phyloP scores from a whole-genome alignment of 2,113 vertebrate species.

The Solenodon paradoxus region DNA sequence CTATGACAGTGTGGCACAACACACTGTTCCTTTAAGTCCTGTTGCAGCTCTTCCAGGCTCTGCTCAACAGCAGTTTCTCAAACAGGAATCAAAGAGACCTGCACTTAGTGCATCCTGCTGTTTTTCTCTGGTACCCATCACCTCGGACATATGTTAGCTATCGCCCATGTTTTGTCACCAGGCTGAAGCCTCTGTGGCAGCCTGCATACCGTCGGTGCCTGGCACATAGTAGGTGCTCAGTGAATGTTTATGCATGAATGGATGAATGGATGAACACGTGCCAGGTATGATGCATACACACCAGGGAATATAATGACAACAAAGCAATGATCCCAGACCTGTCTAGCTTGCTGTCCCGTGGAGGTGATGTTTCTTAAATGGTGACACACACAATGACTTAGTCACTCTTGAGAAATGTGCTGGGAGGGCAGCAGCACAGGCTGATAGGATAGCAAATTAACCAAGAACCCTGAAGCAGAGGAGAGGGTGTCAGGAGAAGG shows the following conservation, averaged over 20 bases:
- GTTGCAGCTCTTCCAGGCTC: not conserved
- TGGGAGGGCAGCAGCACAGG: not conserved
- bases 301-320: not conserved
- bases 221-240: not conserved
- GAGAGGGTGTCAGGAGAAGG: not conserved
- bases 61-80: not conserved
- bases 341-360: no score
- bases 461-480: not conserved
- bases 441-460: not conserved
- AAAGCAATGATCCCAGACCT: not conserved
- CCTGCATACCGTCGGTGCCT: not conserved
- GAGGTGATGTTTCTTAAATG: not conserved
- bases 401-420: not conserved
- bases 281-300: not conserved
- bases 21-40: not conserved
- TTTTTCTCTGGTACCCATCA: fast-evolving
- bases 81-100: not conserved
- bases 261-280: not conserved
- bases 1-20: fast-evolving
- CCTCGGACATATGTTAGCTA: fast-evolving
- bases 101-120: not conserved
- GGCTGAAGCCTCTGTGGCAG: not conserved
- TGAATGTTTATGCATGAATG: not conserved
- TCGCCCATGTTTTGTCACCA: fast-evolving
- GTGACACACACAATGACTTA: not conserved